Conservation (phyloP, 2,888 invertebrate genomes). For the Parochlus steinenii region DNA sequence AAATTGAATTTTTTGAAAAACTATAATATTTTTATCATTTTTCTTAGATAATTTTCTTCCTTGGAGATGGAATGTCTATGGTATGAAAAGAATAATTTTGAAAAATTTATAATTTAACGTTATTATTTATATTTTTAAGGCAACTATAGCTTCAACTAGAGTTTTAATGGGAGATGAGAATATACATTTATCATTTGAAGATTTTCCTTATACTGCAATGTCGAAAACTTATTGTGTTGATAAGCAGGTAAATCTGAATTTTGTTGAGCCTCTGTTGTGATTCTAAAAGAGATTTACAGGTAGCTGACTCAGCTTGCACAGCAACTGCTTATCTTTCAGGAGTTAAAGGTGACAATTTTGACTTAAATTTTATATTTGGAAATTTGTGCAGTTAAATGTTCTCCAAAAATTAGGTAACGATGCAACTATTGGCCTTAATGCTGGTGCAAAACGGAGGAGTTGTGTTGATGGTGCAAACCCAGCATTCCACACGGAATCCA, state of each 20-base stretch:
- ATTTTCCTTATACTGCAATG: conserved; percentile 43
- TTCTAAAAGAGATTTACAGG: conserved; percentile 21
- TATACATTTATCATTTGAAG: conserved; percentile 37
- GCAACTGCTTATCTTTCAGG: conserved; percentile 56
- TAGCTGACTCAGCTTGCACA: conserved; percentile 57
- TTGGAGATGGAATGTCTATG: too few relatives aligned
- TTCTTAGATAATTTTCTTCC: too few relatives aligned
- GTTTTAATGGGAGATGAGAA: not conserved
- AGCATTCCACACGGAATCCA: conserved; percentile 40
- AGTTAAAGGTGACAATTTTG: too few relatives aligned
- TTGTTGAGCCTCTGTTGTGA: not conserved
- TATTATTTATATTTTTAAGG: too few relatives aligned
- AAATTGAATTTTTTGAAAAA: too few relatives aligned
- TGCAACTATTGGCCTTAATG: conserved; percentile 54
- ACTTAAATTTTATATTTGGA: too few relatives aligned
- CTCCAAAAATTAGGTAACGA: too few relatives aligned
- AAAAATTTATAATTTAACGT: too few relatives aligned
- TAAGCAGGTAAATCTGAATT: conserved; percentile 28
- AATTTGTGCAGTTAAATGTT: too few relatives aligned
- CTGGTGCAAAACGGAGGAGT: conserved; percentile 38
- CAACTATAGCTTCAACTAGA: too few relatives aligned
- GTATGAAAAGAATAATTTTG: too few relatives aligned
- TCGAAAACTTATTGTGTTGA: conserved; percentile 47
- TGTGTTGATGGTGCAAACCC: conserved; percentile 38
- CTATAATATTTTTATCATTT: too few relatives aligned